These are phyloP conservation scores for Trileptium ribeirensis DNA, from an alignment of 2,888 invertebrate species.

Conservation along the genomic window DNA sequence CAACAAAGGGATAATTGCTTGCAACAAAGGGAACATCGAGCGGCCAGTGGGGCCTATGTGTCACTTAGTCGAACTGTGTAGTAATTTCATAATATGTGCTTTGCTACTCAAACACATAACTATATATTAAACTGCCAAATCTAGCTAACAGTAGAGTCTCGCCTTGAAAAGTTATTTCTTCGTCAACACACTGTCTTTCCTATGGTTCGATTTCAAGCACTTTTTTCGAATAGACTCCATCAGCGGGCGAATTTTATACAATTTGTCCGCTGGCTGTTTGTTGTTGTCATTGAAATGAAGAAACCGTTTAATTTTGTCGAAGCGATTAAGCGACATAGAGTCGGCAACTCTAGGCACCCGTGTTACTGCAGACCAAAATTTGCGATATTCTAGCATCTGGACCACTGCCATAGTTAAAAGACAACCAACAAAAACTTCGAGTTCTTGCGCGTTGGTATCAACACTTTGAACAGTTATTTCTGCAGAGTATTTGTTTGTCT, in stretches of 20 bases:
- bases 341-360: not conserved
- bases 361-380: not conserved
- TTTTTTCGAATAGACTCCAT: not conserved
- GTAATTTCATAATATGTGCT: no score
- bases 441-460: not conserved
- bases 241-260: slow-evolving; percentile 33
- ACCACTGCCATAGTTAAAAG: not conserved
- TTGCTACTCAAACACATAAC: no score
- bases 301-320: slow-evolving; percentile 11
- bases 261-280: slow-evolving; percentile 11
- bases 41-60: no score
- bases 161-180: no score
- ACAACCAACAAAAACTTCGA: slow-evolving; percentile 3
- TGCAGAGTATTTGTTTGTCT: not conserved
- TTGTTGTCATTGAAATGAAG: slow-evolving; percentile 8
- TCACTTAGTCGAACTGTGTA: no score
- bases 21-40: no score
- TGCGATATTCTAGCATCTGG: slow-evolving; percentile 1
- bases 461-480: not conserved
- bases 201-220: no score
- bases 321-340: not conserved
- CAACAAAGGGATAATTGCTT: no score
- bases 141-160: no score
- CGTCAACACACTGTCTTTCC: no score
- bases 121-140: no score